Conservation (phyloP, 2,888 invertebrate species). For the Caenorhabditis sulstoni region DNA sequence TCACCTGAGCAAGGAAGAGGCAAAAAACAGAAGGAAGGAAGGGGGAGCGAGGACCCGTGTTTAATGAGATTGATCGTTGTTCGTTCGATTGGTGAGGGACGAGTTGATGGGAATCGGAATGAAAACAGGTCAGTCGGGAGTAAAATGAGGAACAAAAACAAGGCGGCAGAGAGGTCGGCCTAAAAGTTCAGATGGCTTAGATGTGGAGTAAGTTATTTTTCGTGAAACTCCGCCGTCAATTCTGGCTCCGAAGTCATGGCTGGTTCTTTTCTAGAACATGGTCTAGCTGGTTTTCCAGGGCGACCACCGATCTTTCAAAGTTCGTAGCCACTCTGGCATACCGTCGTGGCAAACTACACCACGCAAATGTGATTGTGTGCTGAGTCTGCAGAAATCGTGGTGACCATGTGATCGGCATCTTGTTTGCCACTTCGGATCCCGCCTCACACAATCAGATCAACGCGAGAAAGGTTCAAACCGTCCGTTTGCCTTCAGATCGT, state of each 20-base stretch:
- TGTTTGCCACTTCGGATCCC: constrained; percentile 29
- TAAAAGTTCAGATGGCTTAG: too few relatives aligned
- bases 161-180: too few relatives aligned
- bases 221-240: too few relatives aligned
- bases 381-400: constrained; percentile 9
- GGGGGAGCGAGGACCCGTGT: background rate
- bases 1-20: constrained; percentile 35
- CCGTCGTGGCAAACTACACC: too few relatives aligned
- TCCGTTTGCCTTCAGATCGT: constrained; percentile 8
- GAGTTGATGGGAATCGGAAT: background rate
- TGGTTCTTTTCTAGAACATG: too few relatives aligned
- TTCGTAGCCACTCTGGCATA: too few relatives aligned
- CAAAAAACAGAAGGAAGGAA: constrained; percentile 46
- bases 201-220: too few relatives aligned
- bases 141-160: too few relatives aligned
- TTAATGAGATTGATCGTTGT: constrained; percentile 51
- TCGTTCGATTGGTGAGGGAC: constrained; percentile 16
- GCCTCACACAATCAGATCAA: too few relatives aligned
- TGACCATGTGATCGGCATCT: constrained; percentile 13
- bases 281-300: too few relatives aligned
- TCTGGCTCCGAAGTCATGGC: too few relatives aligned
- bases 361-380: background rate
- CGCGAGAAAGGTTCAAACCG: constrained; percentile 27
- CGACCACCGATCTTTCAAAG: too few relatives aligned
- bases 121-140: constrained; percentile 25